Evolutionary conservation across 2,113 vertebrate species (phyloP).

Genomic region (Centropristis striata): DNA sequence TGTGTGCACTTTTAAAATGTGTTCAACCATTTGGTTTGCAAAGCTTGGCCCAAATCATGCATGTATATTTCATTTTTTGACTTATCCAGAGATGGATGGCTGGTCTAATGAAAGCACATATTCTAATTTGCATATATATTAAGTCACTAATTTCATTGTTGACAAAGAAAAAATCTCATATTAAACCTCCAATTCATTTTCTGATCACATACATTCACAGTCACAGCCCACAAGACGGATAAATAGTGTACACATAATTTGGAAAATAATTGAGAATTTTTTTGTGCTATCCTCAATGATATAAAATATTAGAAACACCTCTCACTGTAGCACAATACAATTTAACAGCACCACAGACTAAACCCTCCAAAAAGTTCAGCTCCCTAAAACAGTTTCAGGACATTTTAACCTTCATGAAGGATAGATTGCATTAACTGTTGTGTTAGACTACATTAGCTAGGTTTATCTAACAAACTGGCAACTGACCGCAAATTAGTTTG

Average conservation of each 20-base stretch:
- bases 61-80: neutral
- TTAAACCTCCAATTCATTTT: neutral
- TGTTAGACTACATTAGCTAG: too few relatives aligned
- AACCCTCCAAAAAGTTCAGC: neutral
- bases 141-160: neutral
- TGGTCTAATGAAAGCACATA: neutral
- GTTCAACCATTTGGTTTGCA: neutral
- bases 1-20: neutral
- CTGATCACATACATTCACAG: neutral
- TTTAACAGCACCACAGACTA: neutral
- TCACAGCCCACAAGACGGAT: neutral
- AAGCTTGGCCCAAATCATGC: neutral
- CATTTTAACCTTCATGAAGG: neutral
- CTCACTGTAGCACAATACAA: neutral
- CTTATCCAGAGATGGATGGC: slow-evolving; percentile 24
- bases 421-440: neutral
- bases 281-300: too few relatives aligned
- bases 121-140: slow-evolving; percentile 30
- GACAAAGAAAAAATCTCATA: neutral
- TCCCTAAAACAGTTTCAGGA: neutral
- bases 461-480: neutral
- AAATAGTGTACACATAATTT: neutral
- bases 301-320: neutral
- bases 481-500: neutral
- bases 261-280: too few relatives aligned